phyloP scores from a whole-genome alignment of 1,140 invertebrate genomes.

The Drosophila sulfurigaster region DNA sequence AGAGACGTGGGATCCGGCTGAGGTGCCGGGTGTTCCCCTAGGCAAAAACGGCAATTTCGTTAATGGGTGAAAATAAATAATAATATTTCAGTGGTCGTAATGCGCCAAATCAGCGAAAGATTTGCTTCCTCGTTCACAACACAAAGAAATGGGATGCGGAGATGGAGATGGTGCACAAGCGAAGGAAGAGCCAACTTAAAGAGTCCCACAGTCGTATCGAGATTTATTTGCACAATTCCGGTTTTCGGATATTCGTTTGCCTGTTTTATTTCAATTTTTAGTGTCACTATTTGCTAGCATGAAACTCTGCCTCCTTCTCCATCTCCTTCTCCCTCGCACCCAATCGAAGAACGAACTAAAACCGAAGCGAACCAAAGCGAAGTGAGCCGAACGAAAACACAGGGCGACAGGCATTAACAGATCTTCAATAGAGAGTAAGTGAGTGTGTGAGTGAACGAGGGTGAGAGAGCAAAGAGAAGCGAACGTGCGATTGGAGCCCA shows the following conservation, averaged over 20 bases:
- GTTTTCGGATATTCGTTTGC: conserved; percentile 68
- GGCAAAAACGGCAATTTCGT: conserved; percentile 56
- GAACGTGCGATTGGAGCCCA: conserved; percentile 9
- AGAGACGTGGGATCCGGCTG: conserved; percentile 15
- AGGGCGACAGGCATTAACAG: conserved; percentile 25
- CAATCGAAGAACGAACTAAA: conserved; percentile 18
- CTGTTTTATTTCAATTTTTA: conserved; percentile 74
- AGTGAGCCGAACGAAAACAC: neutral
- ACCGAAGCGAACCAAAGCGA: conserved; percentile 8
- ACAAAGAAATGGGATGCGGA: conserved; percentile 22
- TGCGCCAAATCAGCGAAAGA: conserved; percentile 57
- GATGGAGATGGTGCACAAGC: conserved; percentile 22
- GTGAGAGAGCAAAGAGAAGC: neutral
- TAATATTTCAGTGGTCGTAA: conserved; percentile 73
- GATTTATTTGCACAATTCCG: conserved; percentile 84
- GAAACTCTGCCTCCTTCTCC: conserved; percentile 6
- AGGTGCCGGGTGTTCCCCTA: conserved; percentile 46
- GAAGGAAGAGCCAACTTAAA: conserved; percentile 20
- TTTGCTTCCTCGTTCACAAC: conserved; percentile 65
- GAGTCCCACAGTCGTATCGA: conserved; percentile 53
- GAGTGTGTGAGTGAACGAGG: neutral
- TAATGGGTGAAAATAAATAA: conserved; percentile 82
- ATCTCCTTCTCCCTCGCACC: conserved; percentile 14
- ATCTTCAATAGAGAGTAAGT: conserved; percentile 41
- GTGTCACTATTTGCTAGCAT: conserved; percentile 68